phyloP scores from a whole-genome alignment of 2,888 invertebrate species.

The Nezara viridula region DNA sequence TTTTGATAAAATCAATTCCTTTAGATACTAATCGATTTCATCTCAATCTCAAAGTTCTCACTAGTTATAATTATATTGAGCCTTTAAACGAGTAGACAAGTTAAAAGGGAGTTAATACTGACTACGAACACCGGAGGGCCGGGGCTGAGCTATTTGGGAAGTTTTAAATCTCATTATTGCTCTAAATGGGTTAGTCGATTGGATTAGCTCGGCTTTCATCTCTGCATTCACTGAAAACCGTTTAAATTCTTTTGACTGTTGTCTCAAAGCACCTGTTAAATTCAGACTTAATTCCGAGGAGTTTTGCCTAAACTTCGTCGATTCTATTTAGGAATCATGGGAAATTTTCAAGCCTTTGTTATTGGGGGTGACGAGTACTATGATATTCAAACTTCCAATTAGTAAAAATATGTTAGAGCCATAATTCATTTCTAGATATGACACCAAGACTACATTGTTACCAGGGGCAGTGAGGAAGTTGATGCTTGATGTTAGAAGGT shows the following conservation, averaged over 20 bases:
- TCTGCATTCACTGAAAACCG: conserved; percentile 6
- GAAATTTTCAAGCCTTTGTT: no score
- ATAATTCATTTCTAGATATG: no score
- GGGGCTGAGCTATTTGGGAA: neutral
- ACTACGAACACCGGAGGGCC: neutral
- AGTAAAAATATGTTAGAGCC: no score
- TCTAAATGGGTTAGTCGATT: conserved; percentile 26
- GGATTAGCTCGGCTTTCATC: conserved; percentile 19
- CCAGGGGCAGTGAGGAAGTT: no score
- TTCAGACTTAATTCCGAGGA: neutral
- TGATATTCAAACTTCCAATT: no score
- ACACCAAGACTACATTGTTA: no score
- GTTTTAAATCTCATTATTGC: conserved; percentile 31
- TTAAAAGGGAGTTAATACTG: neutral
- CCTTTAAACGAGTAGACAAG: neutral
- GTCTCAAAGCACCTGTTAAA: conserved; percentile 12
- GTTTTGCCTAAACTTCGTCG: neutral
- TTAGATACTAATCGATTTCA: neutral
- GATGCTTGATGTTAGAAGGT: no score
- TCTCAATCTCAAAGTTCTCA: neutral
- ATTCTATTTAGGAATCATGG: neutral
- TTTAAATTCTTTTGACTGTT: conserved; percentile 22
- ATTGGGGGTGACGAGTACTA: no score
- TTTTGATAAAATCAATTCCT: neutral
- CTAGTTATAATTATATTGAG: neutral